Evolutionary conservation across 2,797 vertebrate species (phyloP).

Genomic region (Lithobates pipiens): DNA sequence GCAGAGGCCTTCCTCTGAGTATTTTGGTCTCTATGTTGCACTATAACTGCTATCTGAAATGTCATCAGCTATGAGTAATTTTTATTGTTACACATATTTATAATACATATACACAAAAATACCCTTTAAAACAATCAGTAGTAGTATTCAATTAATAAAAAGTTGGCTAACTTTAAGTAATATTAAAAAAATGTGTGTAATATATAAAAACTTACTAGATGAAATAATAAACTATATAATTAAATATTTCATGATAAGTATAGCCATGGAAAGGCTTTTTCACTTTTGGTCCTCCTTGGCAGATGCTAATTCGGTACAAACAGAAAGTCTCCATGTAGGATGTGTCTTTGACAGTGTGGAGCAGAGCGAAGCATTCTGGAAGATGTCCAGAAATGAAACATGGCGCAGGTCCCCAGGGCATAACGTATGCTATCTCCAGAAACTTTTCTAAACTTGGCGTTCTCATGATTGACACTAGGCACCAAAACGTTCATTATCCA

Average conservation of each 20-base stretch:
- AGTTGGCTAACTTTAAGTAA: too few species aligned
- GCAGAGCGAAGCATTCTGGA: slow-evolving; percentile 27
- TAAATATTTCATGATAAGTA: neutral
- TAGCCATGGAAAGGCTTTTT: slow-evolving; percentile 15
- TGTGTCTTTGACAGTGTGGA: slow-evolving; percentile 34
- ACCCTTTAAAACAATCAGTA: too few species aligned
- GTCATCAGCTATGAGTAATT: too few species aligned
- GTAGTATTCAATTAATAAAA: too few species aligned
- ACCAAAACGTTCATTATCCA: slow-evolving; percentile 43
- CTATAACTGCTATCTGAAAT: too few species aligned
- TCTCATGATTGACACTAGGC: slow-evolving; percentile 37
- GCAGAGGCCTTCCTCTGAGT: too few species aligned
- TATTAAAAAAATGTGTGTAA: too few species aligned
- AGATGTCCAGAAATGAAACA: slow-evolving; percentile 29
- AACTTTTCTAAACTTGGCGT: slow-evolving; percentile 48
- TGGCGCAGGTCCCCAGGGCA: slow-evolving; percentile 34
- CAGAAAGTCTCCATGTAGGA: slow-evolving; percentile 15
- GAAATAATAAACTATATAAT: neutral
- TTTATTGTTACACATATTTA: too few species aligned
- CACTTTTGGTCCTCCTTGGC: slow-evolving; percentile 21
- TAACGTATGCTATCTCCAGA: slow-evolving; percentile 44
- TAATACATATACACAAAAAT: too few species aligned
- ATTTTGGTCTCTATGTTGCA: too few species aligned
- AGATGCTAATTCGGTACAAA: slow-evolving; percentile 27
- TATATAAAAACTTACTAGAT: neutral